Conservation (phyloP, 2,113 vertebrate species). For the Tringa solitaria region DNA sequence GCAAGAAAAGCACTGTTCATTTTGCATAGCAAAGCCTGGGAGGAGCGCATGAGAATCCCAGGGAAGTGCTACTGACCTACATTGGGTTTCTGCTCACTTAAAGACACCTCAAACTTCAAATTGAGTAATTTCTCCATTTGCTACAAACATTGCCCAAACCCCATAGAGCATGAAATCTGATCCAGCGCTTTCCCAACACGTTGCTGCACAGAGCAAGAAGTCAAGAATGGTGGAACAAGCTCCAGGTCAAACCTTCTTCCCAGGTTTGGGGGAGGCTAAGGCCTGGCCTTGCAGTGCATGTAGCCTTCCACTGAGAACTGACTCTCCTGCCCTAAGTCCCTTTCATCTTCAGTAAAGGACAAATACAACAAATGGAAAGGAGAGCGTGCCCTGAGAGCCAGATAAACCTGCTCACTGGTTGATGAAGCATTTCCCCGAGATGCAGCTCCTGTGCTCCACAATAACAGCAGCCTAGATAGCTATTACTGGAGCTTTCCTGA, state of each 20-base stretch:
- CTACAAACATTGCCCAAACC: background rate
- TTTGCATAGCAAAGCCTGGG: background rate
- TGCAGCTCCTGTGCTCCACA: background rate
- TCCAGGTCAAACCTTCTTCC: background rate
- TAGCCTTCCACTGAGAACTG: background rate
- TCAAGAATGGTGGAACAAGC: background rate
- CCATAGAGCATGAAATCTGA: background rate
- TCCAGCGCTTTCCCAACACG: accelerated
- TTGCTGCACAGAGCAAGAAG: background rate
- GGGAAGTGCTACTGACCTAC: background rate
- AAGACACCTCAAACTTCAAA: background rate
- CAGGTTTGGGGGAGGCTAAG: background rate
- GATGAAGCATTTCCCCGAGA: background rate
- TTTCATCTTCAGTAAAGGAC: background rate
- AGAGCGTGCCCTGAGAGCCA: background rate
- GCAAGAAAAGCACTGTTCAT: background rate
- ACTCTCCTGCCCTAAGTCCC: background rate
- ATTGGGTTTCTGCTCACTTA: background rate
- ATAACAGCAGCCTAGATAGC: background rate
- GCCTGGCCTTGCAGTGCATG: background rate
- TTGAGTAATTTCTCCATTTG: background rate
- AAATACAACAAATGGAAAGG: background rate
- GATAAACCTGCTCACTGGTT: background rate
- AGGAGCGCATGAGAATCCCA: background rate
- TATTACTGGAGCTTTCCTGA: background rate